Base-by-base conservation (phyloP, 2,113 vertebrate genomes). In the Sialia sialis region DNA sequence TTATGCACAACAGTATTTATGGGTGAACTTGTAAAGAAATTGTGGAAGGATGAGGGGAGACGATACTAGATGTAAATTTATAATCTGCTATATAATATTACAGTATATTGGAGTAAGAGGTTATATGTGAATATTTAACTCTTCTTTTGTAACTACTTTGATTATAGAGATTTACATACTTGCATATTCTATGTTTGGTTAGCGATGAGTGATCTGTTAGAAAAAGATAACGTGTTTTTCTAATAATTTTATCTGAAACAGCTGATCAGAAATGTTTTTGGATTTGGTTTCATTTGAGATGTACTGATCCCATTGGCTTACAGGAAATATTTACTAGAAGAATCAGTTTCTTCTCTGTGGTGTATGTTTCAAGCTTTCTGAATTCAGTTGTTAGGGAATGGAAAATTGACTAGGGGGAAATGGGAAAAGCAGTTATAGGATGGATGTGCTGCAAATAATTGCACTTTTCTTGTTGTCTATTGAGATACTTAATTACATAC, bases 231-330 rank as follows among this genome's bases (percentile, higher is more conserved):
- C 51, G 68, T 16, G 20, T 59, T 91, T 73, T 70, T 67, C 27
- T 43, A 80, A 64, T 74, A 0, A 21, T 25, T 49, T 91, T 41
- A 77, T 41, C 52, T 84, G 26, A 49, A 56, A 34, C 44, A 68
- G 34, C 46, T 83, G 58, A 62, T 32, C 19, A 82, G n/a, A 60
- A 72, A 29, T 69, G 30, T 9, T 46, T 86, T 94, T 86, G 46
- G 52, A 84, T 90, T 84, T 91, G n/a, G 70, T 74, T 93, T 74
- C 20, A 66, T 91, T 79, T 80, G 75, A 93, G 46, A 90, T 44
- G 14, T 72, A 26, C 23, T 82, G 76, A 62, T 90, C 66, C 54
- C 54, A 44, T 19, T 83, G 38, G 29, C 22, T 67, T 74, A 56
- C 46, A 73, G 54, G 46, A 84, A 91, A 69, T 87, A 55, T 72